These are phyloP conservation scores for Lacerta agilis DNA, from an alignment of 2,797 vertebrate species.

Conservation along the genomic window DNA sequence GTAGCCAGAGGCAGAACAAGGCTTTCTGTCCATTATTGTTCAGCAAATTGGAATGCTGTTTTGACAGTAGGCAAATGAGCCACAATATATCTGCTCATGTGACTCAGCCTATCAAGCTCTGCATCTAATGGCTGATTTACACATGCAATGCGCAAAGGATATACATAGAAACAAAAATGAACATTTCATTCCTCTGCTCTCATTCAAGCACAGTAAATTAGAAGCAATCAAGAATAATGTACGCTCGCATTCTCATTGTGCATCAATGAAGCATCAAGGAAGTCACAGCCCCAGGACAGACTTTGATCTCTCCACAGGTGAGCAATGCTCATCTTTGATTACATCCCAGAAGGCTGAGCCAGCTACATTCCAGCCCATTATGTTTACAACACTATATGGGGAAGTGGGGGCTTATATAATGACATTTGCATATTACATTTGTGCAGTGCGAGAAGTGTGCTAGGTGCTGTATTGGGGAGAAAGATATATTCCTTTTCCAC, in stretches of 20 bases:
- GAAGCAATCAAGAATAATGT: neutral
- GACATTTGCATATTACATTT: neutral
- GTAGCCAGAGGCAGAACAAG: neutral
- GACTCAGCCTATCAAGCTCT: neutral
- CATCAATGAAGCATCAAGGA: neutral
- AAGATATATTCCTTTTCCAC: neutral
- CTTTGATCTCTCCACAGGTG: constrained; percentile 13
- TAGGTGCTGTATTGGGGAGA: neutral
- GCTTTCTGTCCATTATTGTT: neutral
- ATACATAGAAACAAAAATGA: neutral
- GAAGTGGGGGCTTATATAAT: neutral
- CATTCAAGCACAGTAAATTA: neutral
- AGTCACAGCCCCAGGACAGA: neutral
- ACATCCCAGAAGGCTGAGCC: neutral
- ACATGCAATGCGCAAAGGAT: neutral
- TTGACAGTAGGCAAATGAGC: constrained; percentile 10
- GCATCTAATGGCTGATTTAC: constrained; percentile 13
- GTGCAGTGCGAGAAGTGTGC: neutral
- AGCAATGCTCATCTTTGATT: constrained; percentile 12
- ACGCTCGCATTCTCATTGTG: neutral
- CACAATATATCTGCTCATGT: constrained; percentile 10
- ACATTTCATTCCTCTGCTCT: neutral
- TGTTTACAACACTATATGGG: neutral
- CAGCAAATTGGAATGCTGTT: neutral
- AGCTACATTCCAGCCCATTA: neutral